Evolutionary conservation across 2,888 invertebrate genomes (phyloP), one percentile per base, ranked within the genome.

Genomic region (Stenchaetothrips biformis): DNA sequence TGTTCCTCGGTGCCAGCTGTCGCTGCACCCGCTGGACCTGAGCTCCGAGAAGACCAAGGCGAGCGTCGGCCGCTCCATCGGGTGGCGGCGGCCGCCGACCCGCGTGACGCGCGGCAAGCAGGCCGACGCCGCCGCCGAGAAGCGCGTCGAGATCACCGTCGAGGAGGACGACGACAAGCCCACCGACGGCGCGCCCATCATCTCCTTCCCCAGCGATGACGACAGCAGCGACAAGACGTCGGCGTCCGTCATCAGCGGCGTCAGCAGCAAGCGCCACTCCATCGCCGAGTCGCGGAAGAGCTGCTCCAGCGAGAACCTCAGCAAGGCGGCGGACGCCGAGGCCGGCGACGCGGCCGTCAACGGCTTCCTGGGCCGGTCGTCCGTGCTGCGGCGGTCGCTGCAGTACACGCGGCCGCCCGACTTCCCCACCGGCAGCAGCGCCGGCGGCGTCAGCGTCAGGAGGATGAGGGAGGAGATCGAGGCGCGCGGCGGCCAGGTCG

Each of bases 1-100:
- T 4, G 16, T 53, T 53, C 21, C 21, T n/a, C 13, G 78, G 81
- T 87, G 87, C 48, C 86, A 89, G 89, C 85, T 89, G 82, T 84
- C 88, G 49, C 84, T 88, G 81, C 88, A 88, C 84, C 88, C 88
- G 82, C 85, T 89, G 83, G 89, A 89, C 84, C 84, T 89, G 81
- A 87, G 87, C 81, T 87, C 88, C 81, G 88, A 89, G 85, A 89
- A 88, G 84, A 87, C 88, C 82, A 88, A 88, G 85, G 89, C 88
- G 62, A 87, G 86, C 82, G 87, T 89, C 80, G 89, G 88, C 79
- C 85, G 89, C 82, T 86, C 87, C 67, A 85, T 87, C 82, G 88
- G 88, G 81, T 86, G 87, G 80, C 86, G 89, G 82, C 86, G 90
- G 81, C 89, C 90, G 62, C 89, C 89, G 59, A 87, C 89, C 25